Percentiles rank a stretch among this genome's conserved stretches.
phyloP scores from a whole-genome alignment of 2,113 vertebrate genomes.

The Misgurnus mizolepis region DNA sequence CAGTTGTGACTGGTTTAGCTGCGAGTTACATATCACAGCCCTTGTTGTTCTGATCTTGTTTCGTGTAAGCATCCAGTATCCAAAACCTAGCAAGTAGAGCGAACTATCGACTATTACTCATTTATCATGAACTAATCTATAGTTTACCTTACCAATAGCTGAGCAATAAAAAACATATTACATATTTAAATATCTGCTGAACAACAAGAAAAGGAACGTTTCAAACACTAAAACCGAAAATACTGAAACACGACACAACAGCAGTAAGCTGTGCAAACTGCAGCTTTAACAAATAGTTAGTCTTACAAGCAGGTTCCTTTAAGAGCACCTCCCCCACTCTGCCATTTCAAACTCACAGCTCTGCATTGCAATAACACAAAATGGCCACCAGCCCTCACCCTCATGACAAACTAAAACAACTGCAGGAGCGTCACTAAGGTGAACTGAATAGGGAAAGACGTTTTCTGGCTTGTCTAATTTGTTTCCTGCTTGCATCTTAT shows the following conservation, averaged over 20 bases:
- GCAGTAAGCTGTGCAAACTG: neutral
- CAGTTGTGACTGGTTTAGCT: slow-evolving; percentile 5
- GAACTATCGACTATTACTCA: neutral
- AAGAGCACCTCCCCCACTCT: slow-evolving; percentile 19
- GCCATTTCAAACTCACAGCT: slow-evolving; percentile 15
- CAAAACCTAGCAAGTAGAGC: neutral
- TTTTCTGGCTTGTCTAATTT: neutral
- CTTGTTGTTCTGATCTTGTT: slow-evolving; percentile 2
- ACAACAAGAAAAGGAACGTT: neutral
- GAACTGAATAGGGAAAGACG: neutral
- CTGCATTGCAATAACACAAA: slow-evolving; percentile 44
- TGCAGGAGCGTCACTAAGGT: neutral
- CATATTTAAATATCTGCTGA: no score
- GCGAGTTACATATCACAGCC: neutral
- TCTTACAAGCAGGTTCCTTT: neutral
- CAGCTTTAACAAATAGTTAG: neutral
- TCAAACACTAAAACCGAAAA: neutral
- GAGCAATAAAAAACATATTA: no score
- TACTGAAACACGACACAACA: neutral
- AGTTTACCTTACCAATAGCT: neutral
- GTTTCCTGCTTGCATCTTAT: neutral
- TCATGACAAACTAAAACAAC: slow-evolving; percentile 9
- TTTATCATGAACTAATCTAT: neutral
- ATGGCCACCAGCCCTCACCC: slow-evolving; percentile 45
- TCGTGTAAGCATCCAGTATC: neutral